Evolutionary conservation across 2,113 vertebrate genomes (phyloP).

Genomic region (Larimichthys crocea): DNA sequence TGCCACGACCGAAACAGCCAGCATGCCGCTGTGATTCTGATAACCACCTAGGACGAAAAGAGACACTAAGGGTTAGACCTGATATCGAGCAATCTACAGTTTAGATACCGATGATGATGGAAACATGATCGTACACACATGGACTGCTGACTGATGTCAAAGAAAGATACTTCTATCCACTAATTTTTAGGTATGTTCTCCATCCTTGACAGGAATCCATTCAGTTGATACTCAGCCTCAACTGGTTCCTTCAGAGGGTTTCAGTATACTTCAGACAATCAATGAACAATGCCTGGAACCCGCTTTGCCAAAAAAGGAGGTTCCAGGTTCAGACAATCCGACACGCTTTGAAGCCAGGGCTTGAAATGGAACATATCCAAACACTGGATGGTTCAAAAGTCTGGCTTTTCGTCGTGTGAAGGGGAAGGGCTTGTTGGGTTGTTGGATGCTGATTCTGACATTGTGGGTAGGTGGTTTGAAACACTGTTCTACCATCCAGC

Average conservation of each 20-base stretch:
- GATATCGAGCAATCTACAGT: too few species aligned
- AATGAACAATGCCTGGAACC: too few species aligned
- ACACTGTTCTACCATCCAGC: too few species aligned
- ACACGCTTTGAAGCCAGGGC: too few species aligned
- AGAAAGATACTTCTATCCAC: not conserved
- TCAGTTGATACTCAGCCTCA: not conserved
- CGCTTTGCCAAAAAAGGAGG: too few species aligned
- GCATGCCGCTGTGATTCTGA: not conserved
- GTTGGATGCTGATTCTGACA: too few species aligned
- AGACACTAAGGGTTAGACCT: not conserved
- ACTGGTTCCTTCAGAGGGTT: not conserved
- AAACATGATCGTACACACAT: not conserved
- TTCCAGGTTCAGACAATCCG: too few species aligned
- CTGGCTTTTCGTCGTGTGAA: too few species aligned
- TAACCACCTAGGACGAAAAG: constrained; percentile 40
- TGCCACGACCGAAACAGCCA: constrained; percentile 59
- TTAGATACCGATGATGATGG: not conserved
- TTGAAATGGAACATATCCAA: too few species aligned
- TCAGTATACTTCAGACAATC: not conserved
- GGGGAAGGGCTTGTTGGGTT: too few species aligned
- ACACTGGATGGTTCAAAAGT: too few species aligned
- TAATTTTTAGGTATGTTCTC: not conserved
- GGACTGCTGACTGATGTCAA: not conserved
- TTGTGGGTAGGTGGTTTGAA: too few species aligned
- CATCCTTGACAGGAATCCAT: not conserved